Conservation (phyloP, 2,888 invertebrate genomes). For the Rotaria sp. region DNA sequence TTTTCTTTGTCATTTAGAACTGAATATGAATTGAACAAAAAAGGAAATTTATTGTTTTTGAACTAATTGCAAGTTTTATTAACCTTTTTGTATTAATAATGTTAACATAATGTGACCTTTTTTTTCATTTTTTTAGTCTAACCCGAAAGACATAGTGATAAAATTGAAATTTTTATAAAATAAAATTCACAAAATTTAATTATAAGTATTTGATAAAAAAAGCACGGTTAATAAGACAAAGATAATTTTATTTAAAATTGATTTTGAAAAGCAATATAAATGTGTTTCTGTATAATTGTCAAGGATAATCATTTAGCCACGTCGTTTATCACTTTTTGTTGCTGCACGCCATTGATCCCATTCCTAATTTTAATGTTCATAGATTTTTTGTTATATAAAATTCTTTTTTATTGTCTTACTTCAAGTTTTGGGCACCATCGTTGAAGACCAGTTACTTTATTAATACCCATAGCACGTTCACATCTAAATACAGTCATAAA, state of each 20-base stretch:
- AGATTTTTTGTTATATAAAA: background rate
- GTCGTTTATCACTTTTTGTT: background rate
- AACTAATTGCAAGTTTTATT: too few relatives aligned
- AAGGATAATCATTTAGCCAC: background rate
- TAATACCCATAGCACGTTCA: constrained; percentile 31
- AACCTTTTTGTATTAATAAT: too few relatives aligned
- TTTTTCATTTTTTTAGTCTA: too few relatives aligned
- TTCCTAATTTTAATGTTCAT: background rate
- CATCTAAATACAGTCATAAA: background rate
- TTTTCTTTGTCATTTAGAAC: too few relatives aligned
- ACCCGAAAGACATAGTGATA: too few relatives aligned
- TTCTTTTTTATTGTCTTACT: background rate
- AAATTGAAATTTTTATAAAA: too few relatives aligned
- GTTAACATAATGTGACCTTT: too few relatives aligned
- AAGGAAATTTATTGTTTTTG: too few relatives aligned
- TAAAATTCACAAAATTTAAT: too few relatives aligned
- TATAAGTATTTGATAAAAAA: background rate
- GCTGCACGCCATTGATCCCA: constrained; percentile 25
- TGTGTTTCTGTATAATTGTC: background rate
- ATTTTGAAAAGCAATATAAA: background rate
- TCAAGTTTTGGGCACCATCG: constrained; percentile 38
- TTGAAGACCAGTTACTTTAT: constrained; percentile 26
- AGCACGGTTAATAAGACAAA: background rate
- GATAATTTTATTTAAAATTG: background rate
- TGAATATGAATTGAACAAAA: too few relatives aligned